phyloP scores from a whole-genome alignment of 2,113 vertebrate genomes.

The Periophthalmodon schlosseri region DNA sequence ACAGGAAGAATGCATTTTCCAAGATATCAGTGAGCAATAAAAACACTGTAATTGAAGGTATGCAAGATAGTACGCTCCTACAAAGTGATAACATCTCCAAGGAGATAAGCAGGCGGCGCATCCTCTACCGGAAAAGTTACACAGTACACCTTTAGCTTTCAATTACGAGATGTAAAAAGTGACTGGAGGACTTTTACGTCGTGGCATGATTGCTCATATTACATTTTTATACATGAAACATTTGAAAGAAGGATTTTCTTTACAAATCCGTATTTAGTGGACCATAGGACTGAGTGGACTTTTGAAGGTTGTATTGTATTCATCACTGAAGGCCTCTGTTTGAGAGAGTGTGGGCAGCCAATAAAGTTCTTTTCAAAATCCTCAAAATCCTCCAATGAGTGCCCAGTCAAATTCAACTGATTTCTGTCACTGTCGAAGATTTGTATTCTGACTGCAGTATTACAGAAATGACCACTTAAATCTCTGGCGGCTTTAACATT shows the following conservation, averaged over 20 bases:
- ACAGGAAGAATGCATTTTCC: no score
- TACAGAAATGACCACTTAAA: slow-evolving; percentile 6
- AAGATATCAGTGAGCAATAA: no score
- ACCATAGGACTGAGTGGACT: not conserved
- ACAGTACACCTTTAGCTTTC: not conserved
- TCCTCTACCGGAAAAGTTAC: not conserved
- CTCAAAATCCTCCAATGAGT: not conserved
- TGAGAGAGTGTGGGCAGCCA: not conserved
- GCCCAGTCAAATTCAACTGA: not conserved
- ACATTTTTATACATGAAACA: not conserved
- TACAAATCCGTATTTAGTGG: not conserved
- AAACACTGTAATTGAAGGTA: no score
- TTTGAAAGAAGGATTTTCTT: not conserved
- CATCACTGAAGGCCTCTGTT: not conserved
- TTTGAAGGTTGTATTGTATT: not conserved
- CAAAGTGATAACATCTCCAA: no score
- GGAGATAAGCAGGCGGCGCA: no score
- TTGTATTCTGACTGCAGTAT: not conserved
- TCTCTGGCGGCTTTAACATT: slow-evolving; percentile 1
- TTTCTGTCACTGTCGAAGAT: not conserved
- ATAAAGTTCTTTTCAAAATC: not conserved
- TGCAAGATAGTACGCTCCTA: no score
- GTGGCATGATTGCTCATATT: not conserved
- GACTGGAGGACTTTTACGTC: not conserved
- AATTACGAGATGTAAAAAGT: not conserved